These are phyloP conservation scores for Labeo calbasu DNA, from an alignment of 2,797 vertebrate genomes.

Conservation along the genomic window DNA sequence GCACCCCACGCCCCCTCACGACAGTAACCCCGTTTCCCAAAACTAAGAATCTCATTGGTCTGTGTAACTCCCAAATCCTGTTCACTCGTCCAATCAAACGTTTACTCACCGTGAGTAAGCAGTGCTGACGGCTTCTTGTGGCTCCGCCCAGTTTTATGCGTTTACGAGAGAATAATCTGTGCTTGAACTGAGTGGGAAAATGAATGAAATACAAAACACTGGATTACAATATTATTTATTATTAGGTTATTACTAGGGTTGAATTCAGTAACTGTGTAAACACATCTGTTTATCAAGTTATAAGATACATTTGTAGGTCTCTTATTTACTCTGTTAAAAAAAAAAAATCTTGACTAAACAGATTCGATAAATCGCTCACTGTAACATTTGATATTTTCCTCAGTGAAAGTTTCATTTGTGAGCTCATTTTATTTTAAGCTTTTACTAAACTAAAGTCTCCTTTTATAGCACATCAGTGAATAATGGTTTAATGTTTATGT, in stretches of 20 bases:
- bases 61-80: constrained; percentile 67
- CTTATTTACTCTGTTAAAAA: background rate
- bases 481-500: background rate
- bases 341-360: background rate
- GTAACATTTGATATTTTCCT: background rate
- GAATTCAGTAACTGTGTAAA: background rate
- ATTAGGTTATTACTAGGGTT: background rate
- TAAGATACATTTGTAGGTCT: background rate
- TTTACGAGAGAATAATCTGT: background rate
- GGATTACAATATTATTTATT: background rate
- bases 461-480: too few species aligned
- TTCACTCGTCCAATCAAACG: constrained; percentile 62
- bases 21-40: constrained; percentile 69
- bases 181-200: background rate
- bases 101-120: constrained; percentile 59
- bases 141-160: constrained; percentile 13
- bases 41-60: constrained; percentile 74
- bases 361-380: background rate
- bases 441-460: background rate
- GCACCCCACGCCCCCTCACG: constrained; percentile 73
- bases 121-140: constrained; percentile 22
- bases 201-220: constrained; percentile 26
- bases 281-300: too few species aligned
- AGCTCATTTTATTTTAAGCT: background rate
- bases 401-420: background rate